phyloP scores from a whole-genome alignment of 2,113 vertebrate species.

The Hymenochirus boettgeri region DNA sequence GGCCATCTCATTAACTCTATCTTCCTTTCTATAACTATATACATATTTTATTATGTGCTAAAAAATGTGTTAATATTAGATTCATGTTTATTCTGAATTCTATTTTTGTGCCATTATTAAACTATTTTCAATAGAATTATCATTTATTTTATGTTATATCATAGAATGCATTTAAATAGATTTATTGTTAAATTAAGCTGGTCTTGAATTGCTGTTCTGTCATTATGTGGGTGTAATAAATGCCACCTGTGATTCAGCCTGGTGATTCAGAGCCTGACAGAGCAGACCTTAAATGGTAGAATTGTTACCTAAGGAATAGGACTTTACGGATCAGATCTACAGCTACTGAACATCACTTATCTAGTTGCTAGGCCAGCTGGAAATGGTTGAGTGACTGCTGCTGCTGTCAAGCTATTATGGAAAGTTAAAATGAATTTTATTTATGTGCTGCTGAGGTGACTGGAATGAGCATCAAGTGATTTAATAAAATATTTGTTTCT shows the following conservation, averaged over 20 bases:
- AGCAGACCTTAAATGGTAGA: background rate
- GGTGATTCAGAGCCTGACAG: slow-evolving; percentile 8
- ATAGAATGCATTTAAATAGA: too few relatives aligned
- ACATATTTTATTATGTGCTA: too few relatives aligned
- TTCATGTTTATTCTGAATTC: too few relatives aligned
- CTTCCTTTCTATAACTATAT: too few relatives aligned
- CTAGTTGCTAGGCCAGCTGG: background rate
- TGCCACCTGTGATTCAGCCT: background rate
- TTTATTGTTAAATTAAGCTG: slow-evolving; percentile 43
- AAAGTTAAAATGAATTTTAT: background rate
- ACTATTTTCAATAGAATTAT: too few relatives aligned
- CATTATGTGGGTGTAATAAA: slow-evolving; percentile 17
- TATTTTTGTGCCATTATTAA: too few relatives aligned
- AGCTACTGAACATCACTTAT: background rate
- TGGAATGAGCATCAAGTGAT: background rate
- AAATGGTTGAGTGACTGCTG: background rate
- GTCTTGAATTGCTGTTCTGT: background rate
- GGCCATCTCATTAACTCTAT: too few relatives aligned
- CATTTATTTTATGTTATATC: too few relatives aligned
- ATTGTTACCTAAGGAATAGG: background rate
- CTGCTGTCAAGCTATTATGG: slow-evolving; percentile 3
- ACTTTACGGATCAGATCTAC: background rate
- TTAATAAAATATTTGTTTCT: background rate
- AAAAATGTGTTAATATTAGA: too few relatives aligned
- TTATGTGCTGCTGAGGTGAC: background rate